Conservation (phyloP, 2,888 invertebrate species). For the Protonemura montana region DNA sequence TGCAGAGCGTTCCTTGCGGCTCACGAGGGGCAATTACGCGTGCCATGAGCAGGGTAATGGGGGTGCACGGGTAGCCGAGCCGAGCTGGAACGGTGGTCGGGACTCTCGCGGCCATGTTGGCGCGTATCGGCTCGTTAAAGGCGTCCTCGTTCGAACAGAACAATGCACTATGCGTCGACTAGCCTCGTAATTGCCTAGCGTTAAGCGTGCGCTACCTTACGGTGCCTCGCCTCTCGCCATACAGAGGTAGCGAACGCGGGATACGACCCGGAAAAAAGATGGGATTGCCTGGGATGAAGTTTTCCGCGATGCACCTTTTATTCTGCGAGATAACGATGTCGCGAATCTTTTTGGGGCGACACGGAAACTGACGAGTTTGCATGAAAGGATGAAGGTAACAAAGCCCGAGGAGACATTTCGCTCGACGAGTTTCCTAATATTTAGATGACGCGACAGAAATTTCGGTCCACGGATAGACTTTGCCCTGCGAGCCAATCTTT, state of each 20-base stretch:
- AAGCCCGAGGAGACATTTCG: too few relatives aligned
- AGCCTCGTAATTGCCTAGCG: background rate
- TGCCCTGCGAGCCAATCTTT: background rate
- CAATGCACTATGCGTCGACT: background rate
- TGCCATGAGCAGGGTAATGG: too few relatives aligned
- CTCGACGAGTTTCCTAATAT: background rate
- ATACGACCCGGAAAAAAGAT: background rate
- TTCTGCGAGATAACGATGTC: background rate
- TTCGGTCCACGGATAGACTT: background rate
- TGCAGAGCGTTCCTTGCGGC: too few relatives aligned
- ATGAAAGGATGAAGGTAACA: too few relatives aligned
- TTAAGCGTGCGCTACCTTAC: background rate
- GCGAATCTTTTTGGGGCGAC: background rate
- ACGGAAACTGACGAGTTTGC: too few relatives aligned
- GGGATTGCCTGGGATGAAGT: background rate
- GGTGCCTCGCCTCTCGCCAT: background rate
- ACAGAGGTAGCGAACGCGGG: background rate
- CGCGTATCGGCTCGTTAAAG: background rate
- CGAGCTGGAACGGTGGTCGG: too few relatives aligned
- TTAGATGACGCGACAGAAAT: background rate
- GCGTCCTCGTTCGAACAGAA: background rate
- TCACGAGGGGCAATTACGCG: background rate
- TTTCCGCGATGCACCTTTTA: background rate
- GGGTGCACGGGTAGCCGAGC: too few relatives aligned
- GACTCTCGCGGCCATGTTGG: background rate